Base-by-base conservation (phyloP, 2,888 invertebrate genomes). In the Anthophora plumipes region DNA sequence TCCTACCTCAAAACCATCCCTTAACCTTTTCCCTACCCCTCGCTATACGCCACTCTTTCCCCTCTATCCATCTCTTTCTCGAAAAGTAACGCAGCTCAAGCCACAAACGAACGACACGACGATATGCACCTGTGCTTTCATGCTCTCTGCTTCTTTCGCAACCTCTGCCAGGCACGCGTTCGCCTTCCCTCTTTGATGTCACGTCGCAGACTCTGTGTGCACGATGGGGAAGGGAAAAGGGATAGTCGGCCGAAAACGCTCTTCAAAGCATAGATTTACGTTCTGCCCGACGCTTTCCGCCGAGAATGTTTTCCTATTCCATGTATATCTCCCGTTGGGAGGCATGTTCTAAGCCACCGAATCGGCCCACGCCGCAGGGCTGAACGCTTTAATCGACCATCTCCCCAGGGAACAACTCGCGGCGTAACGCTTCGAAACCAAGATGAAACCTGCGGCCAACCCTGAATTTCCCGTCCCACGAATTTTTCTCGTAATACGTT, bases 201-300 rank as follows among this genome's bases (percentile, higher is more conserved):
- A 74, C 80, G 80, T 59, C n/a, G 57, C 79, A 80, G 76, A 82
- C 77, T 84, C 41, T 61, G 74, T 80, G 70, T 57, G 14, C 14
- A 39, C 46, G 71, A 25, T 2, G 69, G 37, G 41, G 54, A 68
- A 66, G 70, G 59, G 41, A 20, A 12, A 68, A 31, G 41, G 74
- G 80, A 69, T 64, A 50, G 41, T 14, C 59, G 54, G 75, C 61
- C 76, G 64, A 82, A 82, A 83, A 84, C 68, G 76, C 73, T 79
- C 74, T 83, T 87, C 80, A 86, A 83, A 87, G 87, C 80, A 70
- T 68, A 84, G 85, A 85, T 85, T 83, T 76, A 81, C 83, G 73
- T 81, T 69, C 64, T 55, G 14, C 55, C 55, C 25, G 57, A 63
- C 55, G 72, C 75, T 69, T 64, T 72, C 69, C 70, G 46, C 54